phyloP scores from a whole-genome alignment of 1,140 invertebrate genomes.

The Yoshiicerus persimilis region DNA sequence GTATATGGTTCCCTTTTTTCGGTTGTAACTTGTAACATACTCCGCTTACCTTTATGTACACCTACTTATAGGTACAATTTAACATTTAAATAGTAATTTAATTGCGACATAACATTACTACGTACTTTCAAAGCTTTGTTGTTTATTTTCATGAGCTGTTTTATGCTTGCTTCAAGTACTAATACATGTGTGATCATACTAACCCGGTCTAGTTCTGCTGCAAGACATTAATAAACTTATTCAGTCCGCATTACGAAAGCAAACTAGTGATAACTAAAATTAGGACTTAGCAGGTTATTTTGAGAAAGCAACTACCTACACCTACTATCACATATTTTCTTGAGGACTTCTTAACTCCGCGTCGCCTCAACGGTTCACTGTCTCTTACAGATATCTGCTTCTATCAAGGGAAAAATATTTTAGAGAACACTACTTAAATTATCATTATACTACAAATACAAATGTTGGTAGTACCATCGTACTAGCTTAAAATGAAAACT shows the following conservation, averaged over 20 bases:
- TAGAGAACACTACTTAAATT: background rate
- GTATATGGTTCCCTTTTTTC: background rate
- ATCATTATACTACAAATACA: background rate
- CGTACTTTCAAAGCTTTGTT: background rate
- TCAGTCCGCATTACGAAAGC: background rate
- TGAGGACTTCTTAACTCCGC: conserved; percentile 4
- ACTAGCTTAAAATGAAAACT: too few relatives aligned
- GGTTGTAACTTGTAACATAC: background rate
- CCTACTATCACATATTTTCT: conserved; percentile 27
- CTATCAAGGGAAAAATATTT: background rate
- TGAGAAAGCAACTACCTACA: conserved; percentile 7
- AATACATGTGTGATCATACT: background rate
- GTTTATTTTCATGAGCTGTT: background rate
- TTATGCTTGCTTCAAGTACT: background rate
- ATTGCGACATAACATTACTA: too few relatives aligned
- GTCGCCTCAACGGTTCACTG: background rate
- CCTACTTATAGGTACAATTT: background rate
- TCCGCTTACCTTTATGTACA: background rate
- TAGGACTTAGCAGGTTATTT: background rate
- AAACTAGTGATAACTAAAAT: background rate
- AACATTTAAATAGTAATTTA: background rate
- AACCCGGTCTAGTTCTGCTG: background rate
- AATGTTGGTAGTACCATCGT: background rate
- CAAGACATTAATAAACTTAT: background rate
- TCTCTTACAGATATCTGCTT: background rate